Base-by-base conservation (phyloP, 2,888 invertebrate species). In the Caenorhabditis virilis region DNA sequence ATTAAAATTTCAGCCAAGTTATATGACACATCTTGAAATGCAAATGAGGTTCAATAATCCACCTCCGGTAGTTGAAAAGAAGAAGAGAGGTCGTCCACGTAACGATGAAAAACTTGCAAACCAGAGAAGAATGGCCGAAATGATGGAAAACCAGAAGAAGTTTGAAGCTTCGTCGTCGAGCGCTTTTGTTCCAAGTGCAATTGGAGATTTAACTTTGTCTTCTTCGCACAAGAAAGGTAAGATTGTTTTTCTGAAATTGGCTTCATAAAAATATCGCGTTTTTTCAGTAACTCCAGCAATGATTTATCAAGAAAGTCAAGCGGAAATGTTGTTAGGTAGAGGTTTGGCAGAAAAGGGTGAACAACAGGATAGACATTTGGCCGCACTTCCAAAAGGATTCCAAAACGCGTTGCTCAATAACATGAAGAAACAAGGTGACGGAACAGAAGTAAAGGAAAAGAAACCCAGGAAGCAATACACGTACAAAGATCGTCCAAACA, bases 41-140 rank as follows among this genome's bases (percentile, higher is more conserved):
- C 23, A 25, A 18, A n/a, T 42, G 5, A 42, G 20, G 15, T 16
- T 41, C 41, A 41, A 22, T 41, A 11, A 6, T 41, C 7, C 20
- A 22, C 7, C 5, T 20, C 5, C 9, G n/a, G 18, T n/a, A 30
- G n/a, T 15, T 7, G 45, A 45, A 7, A 45, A 45, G 30, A 45
- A 45, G 30, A 45, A 30, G 13, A n/a, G 45, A 30, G 45, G 45
- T n/a, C 27, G 45, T 1, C 45, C 45, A 16, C 3, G 30, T n/a
- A 27, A 27, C 16, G 45, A 45, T 27, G 20, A 5, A 7, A 23
- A 23, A 20, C 9, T 3, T 42, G 42, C 20, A 9, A 23, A 42
- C 4, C 23, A 15, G 23, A 7, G 4, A 11, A 4, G 39, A 20
- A 13, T 20, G 20, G n/a, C n/a, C n/a, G n/a, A n/a, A n/a, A n/a